Base-by-base conservation (phyloP, 1,140 invertebrate genomes). In the Lepidurus apus region DNA sequence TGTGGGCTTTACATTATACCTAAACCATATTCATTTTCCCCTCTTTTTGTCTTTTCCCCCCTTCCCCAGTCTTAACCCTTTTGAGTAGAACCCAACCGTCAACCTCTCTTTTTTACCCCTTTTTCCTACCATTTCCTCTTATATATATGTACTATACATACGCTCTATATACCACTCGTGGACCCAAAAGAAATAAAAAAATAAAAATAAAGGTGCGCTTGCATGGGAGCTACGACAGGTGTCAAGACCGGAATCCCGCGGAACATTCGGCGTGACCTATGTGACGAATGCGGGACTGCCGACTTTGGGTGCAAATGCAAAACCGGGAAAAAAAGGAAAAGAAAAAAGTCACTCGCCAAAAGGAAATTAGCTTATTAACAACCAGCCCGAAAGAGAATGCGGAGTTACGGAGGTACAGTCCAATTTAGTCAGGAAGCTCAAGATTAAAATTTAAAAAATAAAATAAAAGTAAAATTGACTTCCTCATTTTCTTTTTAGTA, bases 191-290 rank as follows among this genome's bases (percentile, higher is more conserved):
- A 34, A 34, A 1, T 26, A 26, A 26, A 26, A 26, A 26, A 0
- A 26, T 26, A 26, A 26, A 26, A 26, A n/a, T 26, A 26, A 4
- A 34, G 34, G 34, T 2, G 2, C 34, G 34, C 34, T 65, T 21
- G 53, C 53, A 65, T 17, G 53, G 21, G 53, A 65, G 53, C 53
- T 65, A 65, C 53, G 53, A 65, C 53, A 65, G 53, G 53, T 65
- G 53, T 65, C 53, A 65, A 65, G 53, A 65, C 53, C 53, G 53
- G 53, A 65, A 65, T 65, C 53, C 53, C 53, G n/a, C 53, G 53
- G 53, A 65, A 65, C 53, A 65, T 65, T n/a, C 53, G 21, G 17
- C 53, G 53, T 65, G 53, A 65, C 53, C 53, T 21, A n/a, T 9
- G 53, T 65, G 53, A 65, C 53, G 53, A 65, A 65, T 65, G 17